Conservation (phyloP, 2,888 invertebrate species). For the Plebejus anna region DNA sequence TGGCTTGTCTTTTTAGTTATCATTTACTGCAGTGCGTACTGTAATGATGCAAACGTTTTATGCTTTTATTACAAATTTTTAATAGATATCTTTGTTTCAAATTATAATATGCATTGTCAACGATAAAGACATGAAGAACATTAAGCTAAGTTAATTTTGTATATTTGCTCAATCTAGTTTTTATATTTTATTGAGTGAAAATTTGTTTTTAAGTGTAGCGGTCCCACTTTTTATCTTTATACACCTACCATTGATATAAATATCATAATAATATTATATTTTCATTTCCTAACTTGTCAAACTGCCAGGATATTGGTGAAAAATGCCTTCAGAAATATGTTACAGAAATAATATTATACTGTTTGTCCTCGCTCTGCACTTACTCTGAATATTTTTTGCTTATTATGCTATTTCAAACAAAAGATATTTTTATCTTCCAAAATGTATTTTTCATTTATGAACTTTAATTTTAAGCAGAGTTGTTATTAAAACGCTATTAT, state of each 20-base stretch:
- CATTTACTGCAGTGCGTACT: not conserved
- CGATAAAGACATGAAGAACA: not conserved
- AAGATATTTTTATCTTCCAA: not conserved
- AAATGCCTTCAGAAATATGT: too few species aligned
- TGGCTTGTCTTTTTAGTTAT: not conserved
- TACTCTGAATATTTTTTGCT: not conserved
- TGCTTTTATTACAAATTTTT: not conserved
- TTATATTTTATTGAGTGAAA: not conserved
- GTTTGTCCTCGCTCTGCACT: too few species aligned
- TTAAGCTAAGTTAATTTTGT: conserved; percentile 9
- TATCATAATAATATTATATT: not conserved
- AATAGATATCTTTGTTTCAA: not conserved
- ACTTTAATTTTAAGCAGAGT: not conserved
- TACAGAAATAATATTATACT: too few species aligned
- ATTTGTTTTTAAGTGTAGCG: not conserved
- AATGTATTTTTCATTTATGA: not conserved
- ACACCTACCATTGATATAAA: not conserved
- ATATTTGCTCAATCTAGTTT: conserved; percentile 13
- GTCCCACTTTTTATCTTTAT: not conserved
- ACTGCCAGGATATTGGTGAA: not conserved
- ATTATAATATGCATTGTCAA: not conserved
- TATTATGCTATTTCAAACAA: not conserved
- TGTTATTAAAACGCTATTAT: not conserved
- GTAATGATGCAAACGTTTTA: not conserved
- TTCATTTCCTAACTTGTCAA: not conserved